Evolutionary conservation across 2,113 vertebrate species (phyloP).

Genomic region (Acanthisitta chloris): DNA sequence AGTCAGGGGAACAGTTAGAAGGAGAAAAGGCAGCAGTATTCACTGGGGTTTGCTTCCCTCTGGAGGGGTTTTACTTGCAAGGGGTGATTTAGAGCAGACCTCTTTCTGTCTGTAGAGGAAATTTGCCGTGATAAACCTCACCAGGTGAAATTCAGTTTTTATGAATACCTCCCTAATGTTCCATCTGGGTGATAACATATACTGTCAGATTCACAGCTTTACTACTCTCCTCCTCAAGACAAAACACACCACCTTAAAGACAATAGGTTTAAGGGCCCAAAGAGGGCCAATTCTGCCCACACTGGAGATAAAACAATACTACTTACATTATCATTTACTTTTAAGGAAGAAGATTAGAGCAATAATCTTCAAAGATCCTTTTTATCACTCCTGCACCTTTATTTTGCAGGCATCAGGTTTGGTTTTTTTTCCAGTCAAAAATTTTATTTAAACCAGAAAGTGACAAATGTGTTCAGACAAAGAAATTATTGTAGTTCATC

Average conservation of each 20-base stretch:
- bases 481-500: not conserved
- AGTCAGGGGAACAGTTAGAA: not conserved
- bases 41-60: not conserved
- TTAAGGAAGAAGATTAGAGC: not conserved
- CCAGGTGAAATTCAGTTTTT: constrained; percentile 28
- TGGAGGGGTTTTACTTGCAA: not conserved
- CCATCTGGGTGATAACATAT: not conserved
- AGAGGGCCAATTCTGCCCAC: not conserved
- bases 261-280: not conserved
- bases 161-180: constrained; percentile 13
- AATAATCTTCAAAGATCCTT: not conserved
- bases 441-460: not conserved
- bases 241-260: constrained; percentile 16
- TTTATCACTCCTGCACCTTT: not conserved
- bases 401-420: not conserved
- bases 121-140: constrained; percentile 2
- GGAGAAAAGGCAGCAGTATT: not conserved
- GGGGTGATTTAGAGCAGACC: constrained; percentile 28
- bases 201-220: constrained; percentile 28
- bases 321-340: not conserved
- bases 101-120: not conserved
- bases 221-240: not conserved
- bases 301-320: not conserved
- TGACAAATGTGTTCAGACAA: not conserved
- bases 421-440: not conserved